Base-by-base conservation (phyloP, 2,113 vertebrate species). In the Speoplatyrhinus poulsoni region DNA sequence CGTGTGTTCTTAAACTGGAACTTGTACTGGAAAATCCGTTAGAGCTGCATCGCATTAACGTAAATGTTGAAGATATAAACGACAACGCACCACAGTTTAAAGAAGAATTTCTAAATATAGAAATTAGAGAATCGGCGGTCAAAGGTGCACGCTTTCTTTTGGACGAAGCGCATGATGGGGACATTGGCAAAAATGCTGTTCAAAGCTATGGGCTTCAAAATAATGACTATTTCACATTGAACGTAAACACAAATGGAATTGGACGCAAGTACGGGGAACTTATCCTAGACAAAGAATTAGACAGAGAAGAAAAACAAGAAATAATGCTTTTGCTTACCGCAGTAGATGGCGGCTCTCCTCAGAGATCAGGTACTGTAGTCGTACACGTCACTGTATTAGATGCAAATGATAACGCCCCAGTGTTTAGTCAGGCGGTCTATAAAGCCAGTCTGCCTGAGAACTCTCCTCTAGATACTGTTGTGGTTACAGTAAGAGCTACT, bases 111-210 rank as follows among this genome's bases (percentile, higher is more conserved):
- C 87, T 90, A 19, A 81, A 87, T 70, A 79, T 87, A 48, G 87
- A 90, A 70, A 88, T 88, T 15, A 0, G 52, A 0, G 85, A 87
- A 10, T 85, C 76, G 0, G 78, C 87, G 0, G 76, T 65, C 0
- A 90, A 75, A 5, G 88, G 88, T 0, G 78, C 48, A 2, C 88
- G 81, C 0, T 91, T 91, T 16, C 73, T 84, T 0, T 74, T 95
- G 16, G 88, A 89, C 19, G 77, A 84, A 64, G 93, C 94, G 0
- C 83, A 86, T 57, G 94, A 95, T 49, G 72, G 88, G 58, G 94
- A 95, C 69, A 86, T 93, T 15, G 87, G 90, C 53, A 19, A 19
- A 19, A 19, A 19, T 19, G 19, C 19, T 19, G 1, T 19, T 19
- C 19, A 19, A 19, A 19, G 81, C 73, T 95, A 95, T 58, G 71